Conservation (phyloP, 2,888 invertebrate genomes). For the Lacanobia wlatinum region DNA sequence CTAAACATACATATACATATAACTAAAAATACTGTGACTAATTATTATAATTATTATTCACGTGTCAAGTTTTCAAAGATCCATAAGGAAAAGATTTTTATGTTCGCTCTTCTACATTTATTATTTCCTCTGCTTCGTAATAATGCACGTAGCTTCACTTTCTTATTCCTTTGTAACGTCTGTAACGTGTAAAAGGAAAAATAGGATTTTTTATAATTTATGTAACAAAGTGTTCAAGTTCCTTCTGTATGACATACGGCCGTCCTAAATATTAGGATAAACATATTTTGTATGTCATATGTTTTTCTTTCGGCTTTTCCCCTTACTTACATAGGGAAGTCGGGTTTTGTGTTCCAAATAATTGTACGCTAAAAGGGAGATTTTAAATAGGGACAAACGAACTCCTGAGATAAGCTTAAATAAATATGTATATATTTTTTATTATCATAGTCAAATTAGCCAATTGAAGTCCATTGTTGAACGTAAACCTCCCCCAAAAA, state of each 20-base stretch:
- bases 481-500: too few species aligned
- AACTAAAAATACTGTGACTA: background rate
- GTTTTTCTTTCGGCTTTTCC: slow-evolving; percentile 36
- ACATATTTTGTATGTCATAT: slow-evolving; percentile 35
- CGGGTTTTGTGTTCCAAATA: background rate
- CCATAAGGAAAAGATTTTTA: background rate
- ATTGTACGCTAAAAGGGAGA: background rate
- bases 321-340: background rate
- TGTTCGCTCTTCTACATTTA: slow-evolving; percentile 1
- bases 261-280: slow-evolving; percentile 40
- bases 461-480: too few species aligned
- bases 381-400: background rate
- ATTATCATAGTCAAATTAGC: too few species aligned
- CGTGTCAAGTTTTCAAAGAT: background rate
- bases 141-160: slow-evolving; percentile 22
- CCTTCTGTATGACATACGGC: slow-evolving; percentile 41
- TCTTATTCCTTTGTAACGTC: slow-evolving; percentile 27
- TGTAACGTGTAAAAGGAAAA: slow-evolving; percentile 37
- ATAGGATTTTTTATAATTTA: slow-evolving; percentile 62
- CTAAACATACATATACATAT: too few species aligned
- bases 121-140: background rate
- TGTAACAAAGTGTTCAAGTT: slow-evolving; percentile 58
- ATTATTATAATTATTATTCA: background rate
- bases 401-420: background rate
- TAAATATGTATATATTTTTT: too few species aligned